Base-by-base conservation (phyloP, 2,797 vertebrate species). In the Myotis pilosus region DNA sequence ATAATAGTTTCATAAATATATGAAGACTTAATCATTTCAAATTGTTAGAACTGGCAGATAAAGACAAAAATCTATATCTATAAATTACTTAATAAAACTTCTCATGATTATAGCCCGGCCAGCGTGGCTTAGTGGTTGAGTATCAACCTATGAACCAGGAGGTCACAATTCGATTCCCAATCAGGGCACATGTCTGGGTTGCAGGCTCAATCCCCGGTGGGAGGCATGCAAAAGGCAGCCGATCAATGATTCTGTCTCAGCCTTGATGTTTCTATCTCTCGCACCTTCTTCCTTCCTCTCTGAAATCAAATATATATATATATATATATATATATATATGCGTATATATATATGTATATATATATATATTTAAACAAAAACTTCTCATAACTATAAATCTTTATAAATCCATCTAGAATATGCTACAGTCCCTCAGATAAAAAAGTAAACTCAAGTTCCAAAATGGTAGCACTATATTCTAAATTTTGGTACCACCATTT, bases 11-110 rank as follows among this genome's bases (percentile, higher is more conserved):
- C 71, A 74, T 78, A 90, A 82, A 75, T 72, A 60, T 53, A 83
- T 89, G 49, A 91, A 93, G 57, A 78, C 16, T 62, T 13, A 93
- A 38, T 86, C 41, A 89, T 74, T 78, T 95, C 76, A 92, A 86
- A 92, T 7, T 68, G 74, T 85, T 1, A 66, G 8, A 89, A 87
- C 16, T 80, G 25, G 41, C 17, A 93, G 22, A 80, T 74, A 94
- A 84, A 90, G 33, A 88, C 15, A 91, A 92, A 93, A 88, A 71
- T 66, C 44, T 83, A 7, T 36, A 66, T 15, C 44, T 89, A 47
- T 57, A 90, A 69, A 87, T 85, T 53, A 84, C 30, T 72, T 68
- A 81, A 51, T 71, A 89, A 89, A 91, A 85, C 69, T 51, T 64
- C 62, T 64, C 15, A 64, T 64, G 62, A 84, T 13, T 66, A 66